Base-by-base conservation (phyloP, 2,797 vertebrate species). In the Bradypus variegatus region DNA sequence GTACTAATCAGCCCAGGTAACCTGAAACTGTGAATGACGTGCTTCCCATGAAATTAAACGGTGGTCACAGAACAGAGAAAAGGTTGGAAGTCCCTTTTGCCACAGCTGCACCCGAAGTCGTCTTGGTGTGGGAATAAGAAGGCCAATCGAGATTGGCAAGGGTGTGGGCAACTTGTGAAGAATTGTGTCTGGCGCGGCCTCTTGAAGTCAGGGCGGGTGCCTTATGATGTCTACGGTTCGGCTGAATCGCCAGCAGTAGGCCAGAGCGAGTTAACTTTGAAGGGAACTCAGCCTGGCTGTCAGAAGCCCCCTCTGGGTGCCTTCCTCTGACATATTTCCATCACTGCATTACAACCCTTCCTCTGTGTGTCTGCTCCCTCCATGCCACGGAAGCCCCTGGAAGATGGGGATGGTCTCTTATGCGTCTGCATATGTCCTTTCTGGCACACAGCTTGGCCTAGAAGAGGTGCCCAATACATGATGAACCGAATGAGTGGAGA, bases 91-190 rank as follows among this genome's bases (percentile, higher is more conserved):
- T 14, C 2, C 60, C 1, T 1, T 6, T 1, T 4, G 16, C 7
- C 10, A 2, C 36, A 18, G 14, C 15, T 12, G 10, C 48, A 45
- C 33, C 55, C 18, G 58, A 21, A 19, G 23, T 41, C 0, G 0
- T 8, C 69, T 85, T 19, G 0, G 25, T 75, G 83, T 53, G 12
- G 31, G 60, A 11, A 9, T 3, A 21, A 70, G 18, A 31, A 31
- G 25, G 45, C 8, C 36, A 3, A 1, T 21, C 8, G 2, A 29
- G 36, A 55, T 81, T 15, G 7, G 62, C 12, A 33, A 36, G 45
- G 41, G 67, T 33, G 8, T 3, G 5, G 73, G 73, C 45, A 8
- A 3, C 33, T 5, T 15, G 8, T 5, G 10, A 72, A 36, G 64
- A 36, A 41, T 1, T 36, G 53, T 2, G 12, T 53, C 13, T 3